Conservation (phyloP, 2,113 vertebrate genomes). For the Eonycteris spelaea region DNA sequence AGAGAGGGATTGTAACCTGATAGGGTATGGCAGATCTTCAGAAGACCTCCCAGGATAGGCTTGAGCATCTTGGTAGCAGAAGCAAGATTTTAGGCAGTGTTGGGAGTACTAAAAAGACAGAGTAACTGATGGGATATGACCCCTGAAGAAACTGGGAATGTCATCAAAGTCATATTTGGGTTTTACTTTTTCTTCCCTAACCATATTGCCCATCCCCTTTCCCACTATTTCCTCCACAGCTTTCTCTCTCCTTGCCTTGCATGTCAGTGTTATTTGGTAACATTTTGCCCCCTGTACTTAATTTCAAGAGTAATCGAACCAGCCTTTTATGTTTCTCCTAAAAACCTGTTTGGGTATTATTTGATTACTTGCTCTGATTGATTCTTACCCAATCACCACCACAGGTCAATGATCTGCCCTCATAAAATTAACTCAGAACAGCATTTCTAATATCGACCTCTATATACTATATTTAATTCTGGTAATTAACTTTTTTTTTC, state of each 20-base stretch:
- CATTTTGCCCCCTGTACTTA: background rate
- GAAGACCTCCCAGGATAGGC: background rate
- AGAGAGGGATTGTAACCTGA: background rate
- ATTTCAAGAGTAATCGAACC: conserved; percentile 33
- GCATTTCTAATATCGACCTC: background rate
- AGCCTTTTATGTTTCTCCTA: background rate
- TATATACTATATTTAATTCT: background rate
- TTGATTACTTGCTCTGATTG: background rate
- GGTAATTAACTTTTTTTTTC: background rate
- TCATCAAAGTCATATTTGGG: background rate
- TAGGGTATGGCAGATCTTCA: background rate
- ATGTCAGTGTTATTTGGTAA: background rate
- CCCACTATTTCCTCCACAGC: background rate
- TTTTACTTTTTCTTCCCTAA: background rate
- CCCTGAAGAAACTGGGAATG: background rate
- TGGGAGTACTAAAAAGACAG: background rate
- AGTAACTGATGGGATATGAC: background rate
- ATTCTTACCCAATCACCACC: background rate
- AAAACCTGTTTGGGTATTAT: background rate
- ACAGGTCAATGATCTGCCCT: background rate
- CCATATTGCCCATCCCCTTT: background rate
- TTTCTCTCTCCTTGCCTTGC: conserved; percentile 21
- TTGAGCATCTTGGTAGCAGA: background rate
- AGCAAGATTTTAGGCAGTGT: background rate
- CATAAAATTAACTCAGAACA: background rate